phyloP scores from a whole-genome alignment of 2,113 vertebrate species.

The Aythya baeri region DNA sequence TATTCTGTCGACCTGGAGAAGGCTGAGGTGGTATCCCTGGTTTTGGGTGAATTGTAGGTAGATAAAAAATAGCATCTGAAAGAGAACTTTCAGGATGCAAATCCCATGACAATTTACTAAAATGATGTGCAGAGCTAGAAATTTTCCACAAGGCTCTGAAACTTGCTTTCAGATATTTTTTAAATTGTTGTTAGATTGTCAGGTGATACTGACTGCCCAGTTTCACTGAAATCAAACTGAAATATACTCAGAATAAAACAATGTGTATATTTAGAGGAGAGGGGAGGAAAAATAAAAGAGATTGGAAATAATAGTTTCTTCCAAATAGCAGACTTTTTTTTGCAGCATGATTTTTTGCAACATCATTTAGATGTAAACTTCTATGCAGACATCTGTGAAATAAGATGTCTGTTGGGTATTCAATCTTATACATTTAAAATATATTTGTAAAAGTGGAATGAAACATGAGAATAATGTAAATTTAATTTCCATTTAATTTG shows the following conservation, averaged over 20 bases:
- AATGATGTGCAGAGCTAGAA: neutral
- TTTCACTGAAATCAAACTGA: neutral
- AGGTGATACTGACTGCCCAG: neutral
- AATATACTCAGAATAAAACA: neutral
- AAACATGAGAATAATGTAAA: neutral
- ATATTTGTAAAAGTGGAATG: neutral
- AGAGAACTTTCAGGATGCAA: neutral
- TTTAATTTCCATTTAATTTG: neutral
- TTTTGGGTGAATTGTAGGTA: neutral
- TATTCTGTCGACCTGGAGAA: neutral
- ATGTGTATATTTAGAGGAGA: neutral
- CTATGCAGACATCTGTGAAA: neutral
- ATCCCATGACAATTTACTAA: neutral
- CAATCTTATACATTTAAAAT: neutral
- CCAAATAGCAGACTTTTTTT: neutral
- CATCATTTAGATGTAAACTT: neutral
- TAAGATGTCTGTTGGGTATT: neutral
- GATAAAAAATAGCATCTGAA: neutral
- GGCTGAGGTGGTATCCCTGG: accelerated
- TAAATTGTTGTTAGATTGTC: neutral
- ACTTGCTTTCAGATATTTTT: neutral
- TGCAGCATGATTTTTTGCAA: neutral
- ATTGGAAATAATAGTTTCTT: neutral
- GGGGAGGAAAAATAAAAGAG: neutral
- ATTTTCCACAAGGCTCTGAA: neutral